These are phyloP conservation scores for Atta texana DNA, from an alignment of 1,140 invertebrate genomes.

Conservation along the genomic window DNA sequence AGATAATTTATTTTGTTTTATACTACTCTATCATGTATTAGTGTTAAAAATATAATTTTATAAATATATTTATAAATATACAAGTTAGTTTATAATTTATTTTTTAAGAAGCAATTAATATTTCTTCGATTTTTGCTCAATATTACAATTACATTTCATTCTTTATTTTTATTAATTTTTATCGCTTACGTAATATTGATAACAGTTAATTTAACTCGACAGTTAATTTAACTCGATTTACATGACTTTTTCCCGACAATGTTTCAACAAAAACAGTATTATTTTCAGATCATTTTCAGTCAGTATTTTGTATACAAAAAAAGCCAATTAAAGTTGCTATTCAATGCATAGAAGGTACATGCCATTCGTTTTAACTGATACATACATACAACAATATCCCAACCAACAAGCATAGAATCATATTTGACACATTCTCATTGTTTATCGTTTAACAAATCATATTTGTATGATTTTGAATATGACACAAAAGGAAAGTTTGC, in stretches of 20 bases:
- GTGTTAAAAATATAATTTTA: neutral
- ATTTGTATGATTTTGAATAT: slow-evolving; percentile 11
- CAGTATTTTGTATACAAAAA: neutral
- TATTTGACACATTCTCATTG: slow-evolving; percentile 29
- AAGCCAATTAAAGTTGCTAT: slow-evolving; percentile 22
- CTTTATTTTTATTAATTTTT: neutral
- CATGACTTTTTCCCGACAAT: neutral
- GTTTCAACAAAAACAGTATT: neutral
- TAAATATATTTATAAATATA: neutral
- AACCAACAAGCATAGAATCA: neutral
- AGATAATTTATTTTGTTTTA: slow-evolving; percentile 10
- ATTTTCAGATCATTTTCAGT: slow-evolving; percentile 15
- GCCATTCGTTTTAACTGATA: slow-evolving; percentile 6
- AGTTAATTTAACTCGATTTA: neutral
- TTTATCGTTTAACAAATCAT: neutral
- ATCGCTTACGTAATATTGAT: neutral
- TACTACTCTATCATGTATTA: neutral
- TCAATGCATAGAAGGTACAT: neutral
- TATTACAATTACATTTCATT: neutral
- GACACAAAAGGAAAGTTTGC: neutral
- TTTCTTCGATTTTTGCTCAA: neutral
- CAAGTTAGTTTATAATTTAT: neutral
- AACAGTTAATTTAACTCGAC: neutral
- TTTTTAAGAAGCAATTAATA: neutral
- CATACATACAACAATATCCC: neutral